Evolutionary conservation across 2,888 invertebrate species (phyloP).

Genomic region (Ernsta delagoae): DNA sequence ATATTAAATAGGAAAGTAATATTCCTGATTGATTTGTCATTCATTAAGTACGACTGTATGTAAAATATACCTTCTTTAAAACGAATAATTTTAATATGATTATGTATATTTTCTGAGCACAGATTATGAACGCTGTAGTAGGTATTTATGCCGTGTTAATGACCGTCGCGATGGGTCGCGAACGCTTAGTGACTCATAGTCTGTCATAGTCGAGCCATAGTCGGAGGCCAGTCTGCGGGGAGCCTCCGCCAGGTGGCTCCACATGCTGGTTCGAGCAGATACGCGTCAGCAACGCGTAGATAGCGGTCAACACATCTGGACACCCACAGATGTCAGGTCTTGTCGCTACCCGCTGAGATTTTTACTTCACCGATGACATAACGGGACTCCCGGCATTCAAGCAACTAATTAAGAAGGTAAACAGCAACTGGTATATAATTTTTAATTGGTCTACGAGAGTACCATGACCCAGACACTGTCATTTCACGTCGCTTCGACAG

Average conservation of each 20-base stretch:
- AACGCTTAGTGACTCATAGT: conserved; percentile 33
- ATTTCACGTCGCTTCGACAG: conserved; percentile 54
- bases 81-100: neutral
- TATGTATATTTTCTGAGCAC: neutral
- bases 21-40: too few relatives aligned
- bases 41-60: too few relatives aligned
- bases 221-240: conserved; percentile 55
- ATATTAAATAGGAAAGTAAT: neutral
- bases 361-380: conserved; percentile 58
- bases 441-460: conserved; percentile 60
- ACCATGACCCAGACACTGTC: too few relatives aligned
- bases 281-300: conserved; percentile 39
- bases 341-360: conserved; percentile 73
- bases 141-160: conserved; percentile 17
- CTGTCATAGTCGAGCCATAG: too few relatives aligned
- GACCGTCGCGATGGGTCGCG: neutral
- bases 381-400: conserved; percentile 55
- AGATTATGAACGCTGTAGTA: conserved; percentile 23
- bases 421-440: conserved; percentile 62
- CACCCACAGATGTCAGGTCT: conserved; percentile 57
- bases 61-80: too few relatives aligned
- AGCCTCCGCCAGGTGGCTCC: conserved; percentile 65
- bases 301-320: conserved; percentile 53
- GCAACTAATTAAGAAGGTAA: conserved; percentile 58
- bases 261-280: conserved; percentile 58